A percentile compares a stretch with the other conserved stretches of the same genome.
phyloP scores from a whole-genome alignment of 2,797 vertebrate genomes.

The Sebastiscus albofasciatus region DNA sequence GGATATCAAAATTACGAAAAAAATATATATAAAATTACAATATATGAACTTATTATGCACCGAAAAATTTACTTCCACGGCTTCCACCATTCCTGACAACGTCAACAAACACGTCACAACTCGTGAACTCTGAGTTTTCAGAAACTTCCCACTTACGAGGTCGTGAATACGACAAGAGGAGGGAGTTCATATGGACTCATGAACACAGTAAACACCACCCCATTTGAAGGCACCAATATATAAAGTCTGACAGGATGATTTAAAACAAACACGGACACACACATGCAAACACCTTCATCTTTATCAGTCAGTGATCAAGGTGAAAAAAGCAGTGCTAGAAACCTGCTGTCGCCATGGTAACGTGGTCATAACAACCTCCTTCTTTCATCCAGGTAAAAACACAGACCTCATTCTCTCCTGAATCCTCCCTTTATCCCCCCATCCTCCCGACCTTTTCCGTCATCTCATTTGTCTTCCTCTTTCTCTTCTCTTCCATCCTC shows the following conservation, averaged over 20 bases:
- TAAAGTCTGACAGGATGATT: constrained; percentile 6
- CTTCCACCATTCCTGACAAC: too few species aligned
- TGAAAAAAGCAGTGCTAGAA: constrained; percentile 39
- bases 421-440: neutral
- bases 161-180: too few species aligned
- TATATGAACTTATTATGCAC: too few species aligned
- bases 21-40: too few species aligned
- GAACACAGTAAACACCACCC: too few species aligned
- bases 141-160: too few species aligned
- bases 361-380: constrained; percentile 57
- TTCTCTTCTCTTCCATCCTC: neutral
- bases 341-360: constrained; percentile 68
- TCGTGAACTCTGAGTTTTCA: too few species aligned
- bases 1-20: neutral
- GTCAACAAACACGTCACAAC: rapidly evolving
- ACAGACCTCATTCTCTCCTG: constrained; percentile 26
- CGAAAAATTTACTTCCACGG: too few species aligned
- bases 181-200: too few species aligned
- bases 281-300: constrained; percentile 14
- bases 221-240: too few species aligned
- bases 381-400: constrained; percentile 24
- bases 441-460: neutral
- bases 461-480: neutral
- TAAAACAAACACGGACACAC: neutral
- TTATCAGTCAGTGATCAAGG: constrained; percentile 54